These are phyloP conservation scores for Sericinus montela DNA, from an alignment of 2,888 invertebrate species.

Conservation along the genomic window DNA sequence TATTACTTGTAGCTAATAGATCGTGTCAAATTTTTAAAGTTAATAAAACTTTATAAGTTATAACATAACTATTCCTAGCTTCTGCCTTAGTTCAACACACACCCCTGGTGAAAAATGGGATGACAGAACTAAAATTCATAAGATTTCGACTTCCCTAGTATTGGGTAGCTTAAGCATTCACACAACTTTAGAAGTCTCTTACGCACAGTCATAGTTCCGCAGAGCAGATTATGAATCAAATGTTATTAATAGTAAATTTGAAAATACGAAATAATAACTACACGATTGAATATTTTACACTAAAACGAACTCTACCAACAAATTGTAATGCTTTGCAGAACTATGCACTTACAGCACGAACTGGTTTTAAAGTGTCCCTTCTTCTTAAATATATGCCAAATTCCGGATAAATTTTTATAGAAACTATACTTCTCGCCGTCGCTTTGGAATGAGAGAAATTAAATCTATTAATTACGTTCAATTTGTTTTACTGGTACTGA, in stretches of 20 bases:
- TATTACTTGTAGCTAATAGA: too few relatives aligned
- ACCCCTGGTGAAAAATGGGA: background rate
- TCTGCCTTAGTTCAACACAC: too few relatives aligned
- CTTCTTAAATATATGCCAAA: slow-evolving; percentile 71
- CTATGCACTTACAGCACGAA: slow-evolving; percentile 70
- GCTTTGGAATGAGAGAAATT: slow-evolving; percentile 44
- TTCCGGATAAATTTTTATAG: slow-evolving; percentile 70
- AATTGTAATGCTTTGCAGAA: slow-evolving; percentile 58
- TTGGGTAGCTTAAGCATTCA: too few relatives aligned
- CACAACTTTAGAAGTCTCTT: too few relatives aligned
- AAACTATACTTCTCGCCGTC: slow-evolving; percentile 56
- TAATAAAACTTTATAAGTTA: too few relatives aligned
- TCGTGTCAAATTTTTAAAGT: too few relatives aligned
- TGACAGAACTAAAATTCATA: too few relatives aligned
- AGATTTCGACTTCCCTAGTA: too few relatives aligned
- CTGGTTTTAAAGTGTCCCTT: slow-evolving; percentile 35
- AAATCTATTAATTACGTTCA: too few relatives aligned
- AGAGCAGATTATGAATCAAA: slow-evolving; percentile 3
- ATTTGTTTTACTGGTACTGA: too few relatives aligned
- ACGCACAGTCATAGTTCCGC: slow-evolving; percentile 14
- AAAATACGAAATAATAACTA: background rate
- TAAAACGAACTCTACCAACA: background rate
- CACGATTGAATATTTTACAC: background rate
- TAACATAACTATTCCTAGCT: too few relatives aligned
- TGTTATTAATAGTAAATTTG: background rate